Conservation (phyloP, 2,888 invertebrate genomes). For the Agrochola circellaris region DNA sequence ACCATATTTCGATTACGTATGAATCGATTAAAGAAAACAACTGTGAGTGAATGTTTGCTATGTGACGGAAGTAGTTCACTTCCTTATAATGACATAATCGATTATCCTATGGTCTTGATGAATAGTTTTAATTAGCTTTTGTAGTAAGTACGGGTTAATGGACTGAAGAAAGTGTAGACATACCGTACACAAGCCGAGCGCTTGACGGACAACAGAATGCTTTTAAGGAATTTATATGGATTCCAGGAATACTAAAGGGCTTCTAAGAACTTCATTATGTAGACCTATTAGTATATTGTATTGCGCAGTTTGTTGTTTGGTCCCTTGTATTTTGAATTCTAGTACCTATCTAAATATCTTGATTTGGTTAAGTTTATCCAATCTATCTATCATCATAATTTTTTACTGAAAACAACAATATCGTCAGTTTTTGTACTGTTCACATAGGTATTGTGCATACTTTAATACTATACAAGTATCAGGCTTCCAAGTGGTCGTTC, state of each 20-base stretch:
- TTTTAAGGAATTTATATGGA: constrained; percentile 54
- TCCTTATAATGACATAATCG: constrained; percentile 59
- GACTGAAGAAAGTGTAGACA: constrained; percentile 27
- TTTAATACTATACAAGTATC: no score
- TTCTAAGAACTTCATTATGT: constrained; percentile 35
- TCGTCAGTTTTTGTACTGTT: no score
- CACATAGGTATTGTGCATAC: no score
- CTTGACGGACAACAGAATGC: constrained; percentile 26
- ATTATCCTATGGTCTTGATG: constrained; percentile 52
- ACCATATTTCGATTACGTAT: constrained; percentile 65
- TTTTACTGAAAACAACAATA: no score
- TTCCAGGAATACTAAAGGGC: constrained; percentile 47
- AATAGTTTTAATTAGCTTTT: constrained; percentile 44
- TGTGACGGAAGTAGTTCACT: constrained; percentile 43
- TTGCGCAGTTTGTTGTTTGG: not conserved
- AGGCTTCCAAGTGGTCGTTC: no score
- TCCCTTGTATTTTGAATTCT: no score
- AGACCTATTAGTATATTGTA: not conserved
- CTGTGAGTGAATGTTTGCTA: constrained; percentile 47
- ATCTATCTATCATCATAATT: no score
- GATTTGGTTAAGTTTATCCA: no score
- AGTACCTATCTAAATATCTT: no score
- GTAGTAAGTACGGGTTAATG: constrained; percentile 28
- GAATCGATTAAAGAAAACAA: constrained; percentile 58
- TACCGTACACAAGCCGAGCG: constrained; percentile 10